Conservation (phyloP, 2,797 vertebrate species). For the Anguilla megastoma region DNA sequence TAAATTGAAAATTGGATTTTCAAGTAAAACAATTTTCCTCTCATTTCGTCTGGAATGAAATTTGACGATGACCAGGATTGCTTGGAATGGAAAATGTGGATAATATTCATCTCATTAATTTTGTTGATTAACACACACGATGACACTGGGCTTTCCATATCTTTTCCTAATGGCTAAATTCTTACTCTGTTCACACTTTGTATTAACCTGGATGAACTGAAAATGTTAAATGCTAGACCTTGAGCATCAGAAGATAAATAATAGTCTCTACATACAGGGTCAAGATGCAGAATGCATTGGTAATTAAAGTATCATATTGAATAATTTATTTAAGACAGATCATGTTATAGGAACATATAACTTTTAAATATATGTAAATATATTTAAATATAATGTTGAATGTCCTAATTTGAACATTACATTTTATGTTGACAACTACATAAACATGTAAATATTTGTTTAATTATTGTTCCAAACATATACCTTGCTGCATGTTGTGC, state of each 20-base stretch:
- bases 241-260: background rate
- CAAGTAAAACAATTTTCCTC: constrained; percentile 16
- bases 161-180: background rate
- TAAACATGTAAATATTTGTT: no score
- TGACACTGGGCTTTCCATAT: background rate
- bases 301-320: no score
- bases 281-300: background rate
- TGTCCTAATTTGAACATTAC: no score
- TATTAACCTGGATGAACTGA: background rate
- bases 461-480: no score
- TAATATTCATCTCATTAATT: background rate
- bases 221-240: background rate
- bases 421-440: no score
- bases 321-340: no score
- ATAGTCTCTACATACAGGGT: background rate
- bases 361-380: no score
- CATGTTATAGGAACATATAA: no score
- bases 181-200: background rate
- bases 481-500: background rate
- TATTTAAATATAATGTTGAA: no score
- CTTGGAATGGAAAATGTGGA: background rate
- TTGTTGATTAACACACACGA: background rate
- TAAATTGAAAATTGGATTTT: constrained; percentile 48
- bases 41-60: constrained; percentile 4
- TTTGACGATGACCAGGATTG: background rate